Evolutionary conservation across 2,797 vertebrate species (phyloP).

Genomic region (Sebastes matsubarae): DNA sequence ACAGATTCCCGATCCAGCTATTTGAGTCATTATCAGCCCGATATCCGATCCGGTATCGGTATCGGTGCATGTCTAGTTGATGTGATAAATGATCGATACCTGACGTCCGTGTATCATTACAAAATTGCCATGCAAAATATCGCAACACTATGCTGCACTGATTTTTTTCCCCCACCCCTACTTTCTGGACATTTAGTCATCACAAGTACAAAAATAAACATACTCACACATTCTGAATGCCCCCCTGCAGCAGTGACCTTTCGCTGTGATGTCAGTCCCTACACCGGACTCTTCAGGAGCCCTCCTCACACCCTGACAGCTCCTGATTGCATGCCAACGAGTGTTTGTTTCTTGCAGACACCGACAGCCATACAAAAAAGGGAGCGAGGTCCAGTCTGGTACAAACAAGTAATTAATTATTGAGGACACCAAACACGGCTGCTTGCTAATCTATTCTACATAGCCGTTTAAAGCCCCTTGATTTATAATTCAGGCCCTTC

Average conservation of each 20-base stretch:
- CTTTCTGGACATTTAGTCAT: neutral
- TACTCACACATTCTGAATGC: neutral
- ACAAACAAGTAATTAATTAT: constrained; percentile 82
- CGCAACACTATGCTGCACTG: too few species aligned
- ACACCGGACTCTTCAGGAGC: constrained; percentile 34
- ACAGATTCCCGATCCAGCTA: too few species aligned
- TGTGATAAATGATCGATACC: fast-evolving
- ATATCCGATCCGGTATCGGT: too few species aligned
- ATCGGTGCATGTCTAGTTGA: too few species aligned
- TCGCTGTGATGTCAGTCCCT: constrained; percentile 21
- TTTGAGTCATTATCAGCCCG: too few species aligned
- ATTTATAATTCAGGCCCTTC: constrained; percentile 75
- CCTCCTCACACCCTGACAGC: constrained; percentile 32
- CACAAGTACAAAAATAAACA: constrained; percentile 24
- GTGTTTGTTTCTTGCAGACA: constrained; percentile 63
- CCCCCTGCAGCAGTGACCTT: constrained; percentile 31
- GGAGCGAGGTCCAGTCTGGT: constrained; percentile 58
- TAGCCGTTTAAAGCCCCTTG: constrained; percentile 63
- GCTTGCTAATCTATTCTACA: constrained; percentile 69
- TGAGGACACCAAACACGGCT: constrained; percentile 68
- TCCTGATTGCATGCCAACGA: constrained; percentile 41
- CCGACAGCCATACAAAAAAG: constrained; percentile 37
- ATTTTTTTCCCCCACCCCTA: too few species aligned
- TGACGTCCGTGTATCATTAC: too few species aligned
- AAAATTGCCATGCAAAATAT: too few species aligned